These are phyloP conservation scores for Streblospio benedicti DNA, from an alignment of 1,140 invertebrate species.

Conservation along the genomic window DNA sequence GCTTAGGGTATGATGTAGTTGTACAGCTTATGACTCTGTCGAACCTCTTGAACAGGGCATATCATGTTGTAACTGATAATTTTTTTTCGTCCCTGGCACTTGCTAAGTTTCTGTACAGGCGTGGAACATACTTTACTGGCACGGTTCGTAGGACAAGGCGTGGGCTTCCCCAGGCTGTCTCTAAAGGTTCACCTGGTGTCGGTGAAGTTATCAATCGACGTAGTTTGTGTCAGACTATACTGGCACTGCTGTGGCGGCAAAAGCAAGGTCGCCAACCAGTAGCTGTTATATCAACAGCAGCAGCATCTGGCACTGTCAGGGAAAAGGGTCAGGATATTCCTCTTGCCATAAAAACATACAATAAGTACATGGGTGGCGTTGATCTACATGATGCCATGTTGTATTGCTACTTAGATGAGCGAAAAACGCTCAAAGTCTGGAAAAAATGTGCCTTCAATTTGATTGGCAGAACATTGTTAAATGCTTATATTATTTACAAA, in stretches of 20 bases:
- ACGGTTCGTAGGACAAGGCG: constrained; percentile 8
- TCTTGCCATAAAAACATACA: background rate
- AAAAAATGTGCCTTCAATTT: background rate
- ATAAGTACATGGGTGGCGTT: background rate
- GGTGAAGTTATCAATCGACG: too few relatives aligned
- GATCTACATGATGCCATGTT: background rate
- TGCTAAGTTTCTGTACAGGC: background rate
- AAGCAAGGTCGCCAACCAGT: too few relatives aligned
- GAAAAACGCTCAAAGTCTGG: background rate
- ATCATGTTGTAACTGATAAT: constrained; percentile 19
- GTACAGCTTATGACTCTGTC: constrained; percentile 6
- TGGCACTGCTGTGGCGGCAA: too few relatives aligned
- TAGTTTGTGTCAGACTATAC: too few relatives aligned
- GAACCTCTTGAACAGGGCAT: constrained; percentile 16
- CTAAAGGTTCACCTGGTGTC: too few relatives aligned
- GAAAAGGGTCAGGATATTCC: too few relatives aligned
- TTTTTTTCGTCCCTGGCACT: constrained; percentile 15
- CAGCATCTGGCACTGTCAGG: too few relatives aligned
- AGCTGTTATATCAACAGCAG: too few relatives aligned
- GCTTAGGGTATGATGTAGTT: constrained; percentile 13
- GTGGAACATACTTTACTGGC: constrained; percentile 9
- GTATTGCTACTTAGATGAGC: background rate
- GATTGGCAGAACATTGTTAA: background rate
- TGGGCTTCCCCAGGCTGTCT: too few relatives aligned
- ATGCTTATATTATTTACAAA: background rate